Evolutionary conservation across 2,797 vertebrate species (phyloP), one percentile per base, ranked within the genome.

Genomic region (Fringilla coelebs): DNA sequence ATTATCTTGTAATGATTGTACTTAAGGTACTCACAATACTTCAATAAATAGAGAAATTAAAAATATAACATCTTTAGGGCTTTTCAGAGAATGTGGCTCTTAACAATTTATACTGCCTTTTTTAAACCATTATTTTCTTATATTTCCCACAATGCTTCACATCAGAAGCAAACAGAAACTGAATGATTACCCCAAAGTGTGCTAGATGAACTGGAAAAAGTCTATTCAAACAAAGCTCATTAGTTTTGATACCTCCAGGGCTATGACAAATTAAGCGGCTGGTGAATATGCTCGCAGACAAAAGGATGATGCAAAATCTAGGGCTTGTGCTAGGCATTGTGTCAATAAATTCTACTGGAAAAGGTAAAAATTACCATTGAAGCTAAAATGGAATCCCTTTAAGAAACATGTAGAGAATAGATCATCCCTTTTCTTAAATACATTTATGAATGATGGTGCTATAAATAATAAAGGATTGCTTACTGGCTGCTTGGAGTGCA

Each of bases 181-280:
- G 98, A 98, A 98, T 98, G 98, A 98, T 98, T 98, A 98, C 98
- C 98, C 98, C 98, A 98, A 98, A 98, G 98, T 98, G 98, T 98
- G 98, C 98, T 98, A 98, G 98, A 98, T 98, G 98, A 98, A 98
- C 98, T 98, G 98, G 98, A 98, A 98, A 98, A 98, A 98, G 98
- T 98, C 98, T 98, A 98, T 98, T 98, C 98, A 98, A 98, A 98
- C 98, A 98, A 98, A 98, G 98, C 98, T 98, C 98, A 98, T 98
- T 98, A 98, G 98, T 98, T 98, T 98, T 98, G 97, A 98, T 98
- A 98, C 98, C 98, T 98, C 98, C 98, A 98, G 98, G 98, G 98
- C 98, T 97, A 98, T 98, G 98, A 98, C 98, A 98, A 98, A 98
- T 98, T 98, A 98, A 98, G 98, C 94, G 96, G 97, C 97, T 98